These are phyloP conservation scores for Alexandromys fortis DNA, from an alignment of 2,113 vertebrate genomes.

Conservation along the genomic window DNA sequence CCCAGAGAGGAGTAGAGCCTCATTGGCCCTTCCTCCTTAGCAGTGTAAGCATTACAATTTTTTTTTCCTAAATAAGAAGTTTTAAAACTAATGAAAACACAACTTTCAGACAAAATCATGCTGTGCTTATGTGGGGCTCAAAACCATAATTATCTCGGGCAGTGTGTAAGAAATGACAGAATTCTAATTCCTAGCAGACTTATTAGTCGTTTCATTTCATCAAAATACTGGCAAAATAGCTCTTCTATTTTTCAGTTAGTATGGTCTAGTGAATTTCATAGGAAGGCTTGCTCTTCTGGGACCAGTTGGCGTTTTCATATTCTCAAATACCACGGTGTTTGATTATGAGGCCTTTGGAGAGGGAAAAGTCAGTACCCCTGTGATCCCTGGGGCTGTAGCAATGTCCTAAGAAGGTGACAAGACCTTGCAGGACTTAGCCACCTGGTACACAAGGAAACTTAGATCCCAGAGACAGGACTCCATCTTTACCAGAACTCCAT, in stretches of 20 bases:
- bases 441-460: not conserved
- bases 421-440: not conserved
- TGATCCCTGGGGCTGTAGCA: not conserved
- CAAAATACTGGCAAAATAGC: constrained; percentile 8
- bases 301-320: not conserved
- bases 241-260: constrained; percentile 19
- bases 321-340: constrained; percentile 19
- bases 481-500: not conserved
- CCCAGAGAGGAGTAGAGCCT: not conserved
- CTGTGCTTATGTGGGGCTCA: not conserved
- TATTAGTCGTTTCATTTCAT: constrained; percentile 34
- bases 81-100: constrained; percentile 5
- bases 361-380: not conserved
- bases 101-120: constrained; percentile 37
- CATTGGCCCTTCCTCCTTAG: not conserved
- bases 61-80: constrained; percentile 58
- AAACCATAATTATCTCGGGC: constrained; percentile 33
- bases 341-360: not conserved
- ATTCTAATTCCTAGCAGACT: constrained; percentile 53
- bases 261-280: constrained; percentile 37
- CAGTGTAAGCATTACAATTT: constrained; percentile 6
- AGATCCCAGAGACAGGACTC: not conserved
- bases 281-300: not conserved
- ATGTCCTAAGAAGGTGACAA: not conserved
- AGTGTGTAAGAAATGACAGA: constrained; percentile 34